Evolutionary conservation across 2,888 invertebrate species (phyloP), one percentile per base, ranked within the genome.

Genomic region (Habroteleia sp.): DNA sequence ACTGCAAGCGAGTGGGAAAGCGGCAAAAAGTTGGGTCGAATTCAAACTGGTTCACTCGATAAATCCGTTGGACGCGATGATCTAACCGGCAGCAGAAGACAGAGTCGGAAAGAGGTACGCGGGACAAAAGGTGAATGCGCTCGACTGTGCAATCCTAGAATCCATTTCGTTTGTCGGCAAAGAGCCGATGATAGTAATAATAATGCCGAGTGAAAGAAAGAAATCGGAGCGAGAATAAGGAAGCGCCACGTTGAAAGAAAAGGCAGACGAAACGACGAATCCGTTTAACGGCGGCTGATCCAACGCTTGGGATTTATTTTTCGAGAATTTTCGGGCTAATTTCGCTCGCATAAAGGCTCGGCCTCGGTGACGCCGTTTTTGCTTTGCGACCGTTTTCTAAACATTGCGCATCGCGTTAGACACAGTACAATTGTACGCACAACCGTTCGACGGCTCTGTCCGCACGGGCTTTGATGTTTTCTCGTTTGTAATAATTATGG

Each of bases 241-340:
- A 65, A 63, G 46, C 42, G 71, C 44, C 41, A 42, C 56, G 68
- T 52, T 33, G 74, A 77, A 60, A 66, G 58, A 71, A 62, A 62
- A 62, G 48, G 52, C 27, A 17, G 62, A 69, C 35, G 58, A 68
- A 66, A 78, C 74, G 78, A 74, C 66, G 84, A 86, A 85, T 86
- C 86, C 82, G 85, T 87, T 87, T 88, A 87, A 85, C 86, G 81
- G 44, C 44, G 87, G 86, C 85, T 87, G 84, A 88, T 87, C 86
- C 81, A 63, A 20, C 62, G 68, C 56, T 52, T 6, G 10, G 2
- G 82, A 79, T 84, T 86, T 85, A 83, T 85, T 85, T 86, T 83
- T 80, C 78, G 79, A 79, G 81, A 84, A 83, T 87, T 87, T 87
- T 83, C 85, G 83, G 87, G 83, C 85, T 87, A 88, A 88, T 88